Evolutionary conservation across 2,113 vertebrate genomes (phyloP).

Genomic region (Xerus inauris): DNA sequence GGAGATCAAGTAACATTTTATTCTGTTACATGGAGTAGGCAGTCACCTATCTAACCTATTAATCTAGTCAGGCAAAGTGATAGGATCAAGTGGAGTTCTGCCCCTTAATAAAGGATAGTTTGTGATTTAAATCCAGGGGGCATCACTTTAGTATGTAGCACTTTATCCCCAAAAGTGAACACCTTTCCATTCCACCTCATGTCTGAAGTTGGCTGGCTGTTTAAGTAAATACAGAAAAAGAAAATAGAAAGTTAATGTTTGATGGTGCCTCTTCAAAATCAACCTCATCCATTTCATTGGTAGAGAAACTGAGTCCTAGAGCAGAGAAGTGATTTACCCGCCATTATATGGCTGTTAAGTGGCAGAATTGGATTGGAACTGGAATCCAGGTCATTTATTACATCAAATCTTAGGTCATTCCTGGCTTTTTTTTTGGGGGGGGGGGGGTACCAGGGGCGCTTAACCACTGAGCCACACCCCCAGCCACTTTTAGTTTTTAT

Average conservation of each 20-base stretch:
- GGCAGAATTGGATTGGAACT: background rate
- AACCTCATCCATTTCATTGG: background rate
- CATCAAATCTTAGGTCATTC: background rate
- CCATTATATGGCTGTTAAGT: background rate
- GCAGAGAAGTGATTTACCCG: background rate
- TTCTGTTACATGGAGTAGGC: background rate
- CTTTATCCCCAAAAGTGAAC: background rate
- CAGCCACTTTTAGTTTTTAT: too few species aligned
- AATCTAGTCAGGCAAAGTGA: background rate
- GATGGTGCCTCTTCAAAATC: background rate
- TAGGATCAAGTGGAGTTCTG: background rate
- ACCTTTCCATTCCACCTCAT: background rate
- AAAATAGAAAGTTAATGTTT: background rate
- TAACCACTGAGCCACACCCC: too few species aligned
- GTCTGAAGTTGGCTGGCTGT: background rate
- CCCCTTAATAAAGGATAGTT: background rate
- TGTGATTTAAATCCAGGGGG: background rate
- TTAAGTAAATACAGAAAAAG: background rate
- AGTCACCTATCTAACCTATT: background rate
- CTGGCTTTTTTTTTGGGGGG: too few species aligned
- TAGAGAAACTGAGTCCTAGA: constrained; percentile 11
- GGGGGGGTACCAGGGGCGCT: too few species aligned
- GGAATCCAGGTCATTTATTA: background rate
- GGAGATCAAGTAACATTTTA: background rate
- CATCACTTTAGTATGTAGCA: background rate